Conservation (phyloP, 1,140 invertebrate genomes). For the Amphibalanus amphitrite region DNA sequence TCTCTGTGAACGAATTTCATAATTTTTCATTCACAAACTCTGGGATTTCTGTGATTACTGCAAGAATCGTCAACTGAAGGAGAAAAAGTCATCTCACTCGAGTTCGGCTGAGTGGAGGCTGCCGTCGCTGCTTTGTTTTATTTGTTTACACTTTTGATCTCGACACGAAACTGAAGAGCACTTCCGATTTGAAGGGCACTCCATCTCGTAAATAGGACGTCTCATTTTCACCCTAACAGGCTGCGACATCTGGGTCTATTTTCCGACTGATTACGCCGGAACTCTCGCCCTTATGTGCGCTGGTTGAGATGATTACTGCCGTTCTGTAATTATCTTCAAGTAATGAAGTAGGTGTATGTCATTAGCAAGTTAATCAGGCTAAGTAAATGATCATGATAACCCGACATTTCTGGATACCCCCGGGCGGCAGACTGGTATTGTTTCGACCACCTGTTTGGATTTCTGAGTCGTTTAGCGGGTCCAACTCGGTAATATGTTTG, state of each 20-base stretch:
- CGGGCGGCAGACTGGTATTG: not conserved
- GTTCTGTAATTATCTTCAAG: not conserved
- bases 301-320: not conserved
- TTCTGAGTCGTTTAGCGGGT: not conserved
- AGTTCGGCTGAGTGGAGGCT: not conserved
- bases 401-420: not conserved
- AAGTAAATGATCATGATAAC: not conserved
- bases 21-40: no score
- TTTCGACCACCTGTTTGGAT: not conserved
- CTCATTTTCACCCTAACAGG: not conserved
- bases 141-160: not conserved
- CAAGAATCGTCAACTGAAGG: no score
- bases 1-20: no score
- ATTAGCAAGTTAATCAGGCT: constrained; percentile 1
- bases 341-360: not conserved
- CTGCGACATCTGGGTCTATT: not conserved
- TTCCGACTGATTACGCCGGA: not conserved
- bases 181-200: not conserved
- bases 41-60: no score
- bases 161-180: not conserved
- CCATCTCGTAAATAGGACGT: not conserved
- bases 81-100: not conserved
- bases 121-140: not conserved
- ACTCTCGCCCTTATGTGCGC: not conserved
- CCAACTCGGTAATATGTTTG: no score